Conservation (phyloP, 2,113 vertebrate genomes). For the Crotalus viridis region DNA sequence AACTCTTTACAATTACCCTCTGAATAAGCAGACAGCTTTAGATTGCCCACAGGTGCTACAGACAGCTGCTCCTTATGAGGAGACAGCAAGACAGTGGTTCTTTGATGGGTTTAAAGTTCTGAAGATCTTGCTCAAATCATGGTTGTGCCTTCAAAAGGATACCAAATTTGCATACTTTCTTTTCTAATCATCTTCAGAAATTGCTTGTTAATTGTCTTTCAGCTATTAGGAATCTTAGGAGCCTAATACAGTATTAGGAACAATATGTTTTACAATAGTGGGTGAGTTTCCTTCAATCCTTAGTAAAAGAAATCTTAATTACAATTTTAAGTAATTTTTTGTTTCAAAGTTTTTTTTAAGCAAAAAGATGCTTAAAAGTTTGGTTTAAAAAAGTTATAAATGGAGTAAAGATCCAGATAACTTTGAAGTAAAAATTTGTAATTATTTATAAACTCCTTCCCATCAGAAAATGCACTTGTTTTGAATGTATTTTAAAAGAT, state of each 20-base stretch:
- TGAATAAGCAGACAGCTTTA: not conserved
- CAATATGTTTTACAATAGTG: not conserved
- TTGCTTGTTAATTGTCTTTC: not conserved
- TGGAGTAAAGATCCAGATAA: not conserved
- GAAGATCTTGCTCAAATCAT: not conserved
- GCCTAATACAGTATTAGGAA: not conserved
- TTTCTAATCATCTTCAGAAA: not conserved
- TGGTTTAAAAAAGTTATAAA: not conserved
- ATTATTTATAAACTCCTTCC: not conserved
- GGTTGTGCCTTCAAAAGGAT: not conserved
- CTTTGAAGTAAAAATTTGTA: not conserved
- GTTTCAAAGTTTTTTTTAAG: not conserved
- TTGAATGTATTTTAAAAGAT: not conserved
- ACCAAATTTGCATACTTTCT: not conserved
- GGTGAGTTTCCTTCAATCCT: not conserved
- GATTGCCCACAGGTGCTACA: not conserved
- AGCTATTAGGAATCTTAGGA: not conserved
- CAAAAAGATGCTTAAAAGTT: not conserved
- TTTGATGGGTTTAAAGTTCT: not conserved
- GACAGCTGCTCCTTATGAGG: not conserved
- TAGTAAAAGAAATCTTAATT: not conserved
- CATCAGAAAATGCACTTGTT: not conserved
- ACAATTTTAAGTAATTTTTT: not conserved
- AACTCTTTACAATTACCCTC: not conserved
- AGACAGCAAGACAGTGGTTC: not conserved